Evolutionary conservation across 2,797 vertebrate species (phyloP).

Genomic region (Gymnoscopelus braueri): DNA sequence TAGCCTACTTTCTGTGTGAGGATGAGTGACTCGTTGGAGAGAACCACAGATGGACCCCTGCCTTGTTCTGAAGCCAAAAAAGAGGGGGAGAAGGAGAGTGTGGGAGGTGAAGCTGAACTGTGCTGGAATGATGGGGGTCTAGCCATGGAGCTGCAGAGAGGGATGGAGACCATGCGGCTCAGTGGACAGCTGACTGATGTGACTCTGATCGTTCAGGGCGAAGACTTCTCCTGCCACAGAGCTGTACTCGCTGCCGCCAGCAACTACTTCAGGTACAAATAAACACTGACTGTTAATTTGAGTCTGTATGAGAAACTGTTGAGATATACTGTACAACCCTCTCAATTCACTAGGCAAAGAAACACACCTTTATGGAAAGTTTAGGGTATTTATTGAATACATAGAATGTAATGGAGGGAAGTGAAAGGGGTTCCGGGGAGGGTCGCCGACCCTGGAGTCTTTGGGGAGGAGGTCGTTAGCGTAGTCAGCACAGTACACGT

Average conservation of each 20-base stretch:
- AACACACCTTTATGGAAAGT: no score
- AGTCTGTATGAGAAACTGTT: no score
- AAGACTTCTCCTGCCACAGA: slow-evolving; percentile 91
- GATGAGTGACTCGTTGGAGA: slow-evolving; percentile 73
- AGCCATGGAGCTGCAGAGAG: slow-evolving; percentile 70
- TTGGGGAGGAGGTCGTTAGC: no score
- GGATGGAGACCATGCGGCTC: slow-evolving; percentile 71
- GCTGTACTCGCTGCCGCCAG: slow-evolving; percentile 94
- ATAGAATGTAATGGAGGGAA: no score
- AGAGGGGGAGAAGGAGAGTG: slow-evolving; percentile 24
- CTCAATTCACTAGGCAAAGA: no score
- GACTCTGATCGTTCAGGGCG: slow-evolving; percentile 85
- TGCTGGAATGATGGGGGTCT: slow-evolving; percentile 74
- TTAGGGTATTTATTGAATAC: no score
- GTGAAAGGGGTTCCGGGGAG: no score
- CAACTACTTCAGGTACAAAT: slow-evolving; percentile 95
- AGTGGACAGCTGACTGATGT: slow-evolving; percentile 88
- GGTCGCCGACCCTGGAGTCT: no score
- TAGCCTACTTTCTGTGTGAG: slow-evolving; percentile 8
- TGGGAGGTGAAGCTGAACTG: slow-evolving; percentile 36
- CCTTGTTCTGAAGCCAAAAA: neutral
- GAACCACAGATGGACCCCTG: slow-evolving; percentile 64
- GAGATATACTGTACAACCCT: no score
- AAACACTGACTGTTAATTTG: neutral
- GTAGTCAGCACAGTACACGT: no score